Base-by-base conservation (phyloP, 2,888 invertebrate genomes). In the Pinctada fucata region DNA sequence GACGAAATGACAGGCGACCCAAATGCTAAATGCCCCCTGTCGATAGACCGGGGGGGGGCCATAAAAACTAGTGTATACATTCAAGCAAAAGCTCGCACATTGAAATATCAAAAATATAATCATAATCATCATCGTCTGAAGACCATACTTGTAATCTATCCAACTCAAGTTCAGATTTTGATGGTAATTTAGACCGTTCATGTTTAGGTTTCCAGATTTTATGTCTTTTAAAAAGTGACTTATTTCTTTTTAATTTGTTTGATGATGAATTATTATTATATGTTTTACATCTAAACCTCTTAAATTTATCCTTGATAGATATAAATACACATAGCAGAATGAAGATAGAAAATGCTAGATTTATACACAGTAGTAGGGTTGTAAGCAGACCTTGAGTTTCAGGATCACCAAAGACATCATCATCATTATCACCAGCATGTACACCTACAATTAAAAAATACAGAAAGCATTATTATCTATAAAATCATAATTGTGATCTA, bases 191-290 rank as follows among this genome's bases (percentile, higher is more conserved):
- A 65, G 65, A 65, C 65, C 65, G 16, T 65, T 65, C 65, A 65
- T 65, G 65, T 65, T 65, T 65, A 45, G 65, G 65, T 65, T 65
- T 65, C 65, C 65, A 65, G 45, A 65, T 65, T 65, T 65, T 65
- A 3, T 65, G 3, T 65, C 13, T 65, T 65, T 65, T 65, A 66
- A 66, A 66, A 66, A 66, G 64, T 64, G 64, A 64, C 64, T 64
- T 64, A 64, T 64, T 64, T 64, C 66, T 66, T 66, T 66, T 66
- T 66, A 66, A 66, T 66, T 66, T 66, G 66, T 0, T 13, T 66
- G 66, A 66, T n/a, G 66, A 66, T 66, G 66, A 66, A 66, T 66
- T 66, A 66, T 66, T 66, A 66, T 66, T 66, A 66, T 66, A 66
- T 66, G 66, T n/a, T 66, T 66, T 66, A 66, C 66, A 66, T 66